Conservation (phyloP, 2,113 vertebrate genomes). For the Poeciliopsis retropinna region DNA sequence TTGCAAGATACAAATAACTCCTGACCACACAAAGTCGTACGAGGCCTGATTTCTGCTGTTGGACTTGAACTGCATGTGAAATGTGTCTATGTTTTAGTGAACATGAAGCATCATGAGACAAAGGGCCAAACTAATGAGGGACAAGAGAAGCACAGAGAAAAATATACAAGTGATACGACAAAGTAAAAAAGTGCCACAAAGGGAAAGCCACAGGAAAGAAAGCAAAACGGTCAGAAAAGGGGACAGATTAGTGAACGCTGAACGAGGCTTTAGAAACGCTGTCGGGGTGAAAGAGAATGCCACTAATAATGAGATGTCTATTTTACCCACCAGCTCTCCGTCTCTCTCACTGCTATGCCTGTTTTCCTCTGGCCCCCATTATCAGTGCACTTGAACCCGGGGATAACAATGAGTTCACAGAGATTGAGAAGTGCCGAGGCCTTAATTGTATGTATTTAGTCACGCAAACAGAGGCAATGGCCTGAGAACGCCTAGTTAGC, state of each 20-base stretch:
- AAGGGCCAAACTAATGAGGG: conserved; percentile 20
- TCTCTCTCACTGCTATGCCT: conserved; percentile 84
- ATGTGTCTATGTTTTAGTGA: conserved; percentile 15
- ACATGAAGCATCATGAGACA: conserved; percentile 40
- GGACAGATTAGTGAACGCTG: conserved; percentile 64
- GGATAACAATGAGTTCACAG: conserved; percentile 99
- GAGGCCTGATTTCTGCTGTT: conserved; percentile 24
- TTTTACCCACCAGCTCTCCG: conserved; percentile 89
- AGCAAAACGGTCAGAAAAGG: conserved; percentile 38
- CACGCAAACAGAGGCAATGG: conserved; percentile 99
- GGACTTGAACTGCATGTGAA: conserved; percentile 19
- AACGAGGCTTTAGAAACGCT: conserved; percentile 65
- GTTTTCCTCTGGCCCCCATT: conserved; percentile 96
- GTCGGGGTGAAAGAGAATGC: conserved; percentile 73
- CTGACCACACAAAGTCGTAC: neutral
- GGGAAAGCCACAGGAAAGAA: conserved; percentile 24
- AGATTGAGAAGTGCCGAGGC: conserved; percentile 95
- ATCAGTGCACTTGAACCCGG: conserved; percentile 98
- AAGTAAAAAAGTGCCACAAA: conserved; percentile 34
- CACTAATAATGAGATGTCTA: conserved; percentile 90
- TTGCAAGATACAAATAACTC: neutral
- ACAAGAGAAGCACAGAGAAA: conserved; percentile 13
- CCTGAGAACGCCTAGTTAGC: conserved; percentile 98
- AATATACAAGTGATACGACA: conserved; percentile 6
- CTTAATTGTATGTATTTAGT: conserved; percentile 99